Percentiles rank a stretch among this genome's conserved stretches.
phyloP scores from a whole-genome alignment of 2,888 invertebrate genomes.

The Eilema sororculum region DNA sequence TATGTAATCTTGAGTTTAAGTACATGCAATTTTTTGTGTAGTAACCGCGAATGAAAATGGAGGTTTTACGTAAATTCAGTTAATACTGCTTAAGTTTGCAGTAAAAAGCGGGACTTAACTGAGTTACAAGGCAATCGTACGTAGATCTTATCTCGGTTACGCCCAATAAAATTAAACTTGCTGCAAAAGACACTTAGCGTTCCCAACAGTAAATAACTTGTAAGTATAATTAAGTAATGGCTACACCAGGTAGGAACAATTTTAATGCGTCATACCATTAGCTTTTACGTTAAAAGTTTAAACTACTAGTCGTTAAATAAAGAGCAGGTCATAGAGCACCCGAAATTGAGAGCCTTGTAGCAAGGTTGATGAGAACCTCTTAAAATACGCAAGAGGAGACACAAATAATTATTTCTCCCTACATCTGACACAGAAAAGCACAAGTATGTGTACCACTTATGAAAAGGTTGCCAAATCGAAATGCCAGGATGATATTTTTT shows the following conservation, averaged over 20 bases:
- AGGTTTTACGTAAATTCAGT: conserved; percentile 11
- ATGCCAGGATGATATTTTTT: not conserved
- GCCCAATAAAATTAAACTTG: not conserved
- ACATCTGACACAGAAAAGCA: not conserved
- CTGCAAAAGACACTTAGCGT: not conserved
- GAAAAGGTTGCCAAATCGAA: not conserved
- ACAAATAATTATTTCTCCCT: not conserved
- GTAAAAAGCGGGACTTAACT: not conserved
- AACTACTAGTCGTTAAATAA: not conserved
- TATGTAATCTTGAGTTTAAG: conserved; percentile 31
- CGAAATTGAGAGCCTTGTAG: not conserved
- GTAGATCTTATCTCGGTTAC: not conserved
- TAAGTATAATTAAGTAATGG: conserved; percentile 3
- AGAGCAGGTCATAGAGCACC: no score
- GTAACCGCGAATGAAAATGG: conserved; percentile 8
- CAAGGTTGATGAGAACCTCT: no score
- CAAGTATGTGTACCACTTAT: not conserved
- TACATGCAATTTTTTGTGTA: conserved; percentile 14
- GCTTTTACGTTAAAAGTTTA: not conserved
- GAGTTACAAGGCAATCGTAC: not conserved
- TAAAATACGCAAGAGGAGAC: not conserved
- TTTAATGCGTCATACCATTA: not conserved
- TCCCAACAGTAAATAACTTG: not conserved
- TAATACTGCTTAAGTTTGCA: not conserved
- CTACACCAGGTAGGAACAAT: not conserved